Base-by-base conservation (phyloP, 2,113 vertebrate genomes). In the Microtus richardsoni region DNA sequence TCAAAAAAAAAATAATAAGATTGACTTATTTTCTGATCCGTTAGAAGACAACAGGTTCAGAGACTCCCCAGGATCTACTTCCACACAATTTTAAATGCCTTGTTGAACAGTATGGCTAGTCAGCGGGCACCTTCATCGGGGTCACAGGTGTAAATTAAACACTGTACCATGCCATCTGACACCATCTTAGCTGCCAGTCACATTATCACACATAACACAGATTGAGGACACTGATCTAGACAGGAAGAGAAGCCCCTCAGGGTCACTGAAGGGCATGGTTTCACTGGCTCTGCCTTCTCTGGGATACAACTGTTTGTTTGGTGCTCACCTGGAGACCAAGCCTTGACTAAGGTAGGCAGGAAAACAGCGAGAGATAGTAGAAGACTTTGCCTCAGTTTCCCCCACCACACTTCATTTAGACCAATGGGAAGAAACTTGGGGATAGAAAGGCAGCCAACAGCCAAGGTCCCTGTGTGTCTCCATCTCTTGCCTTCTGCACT, bases 41-140 rank as follows among this genome's bases (percentile, higher is more conserved):
- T 78, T 95, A 95, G 97, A 96, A 97, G 94, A 87, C 95, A 96
- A 71, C 7, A 16, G 73, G 36, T 92, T 96, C 94, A 39, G 89
- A 93, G 97, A 97, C 91, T 58, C 82, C 80, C 73, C 80, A 83
- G 90, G 95, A 96, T 96, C 94, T 64, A n/a, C 89, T 97, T 96
- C 93, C 95, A 92, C 82, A 75, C 62, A 7, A 21, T 89, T 97
- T 97, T 97, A 98, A 98, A 98, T 93, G 92, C 89, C 96, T 75
- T 26, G 96, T 97, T 98, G 94, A 21, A 60, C n/a, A 41, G 94
- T 19, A n/a, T 8, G 2, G 68, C 41, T n/a, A 4, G 95, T 85
- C 97, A 97, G 92, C 89, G 97, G 91, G 93, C 12, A 3, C 30
- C 21, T 91, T 97, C 96, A 97, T 79, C 26, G 30, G 28, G 10